phyloP scores from a whole-genome alignment of 2,797 vertebrate genomes.

The Tokudaia muenninki region DNA sequence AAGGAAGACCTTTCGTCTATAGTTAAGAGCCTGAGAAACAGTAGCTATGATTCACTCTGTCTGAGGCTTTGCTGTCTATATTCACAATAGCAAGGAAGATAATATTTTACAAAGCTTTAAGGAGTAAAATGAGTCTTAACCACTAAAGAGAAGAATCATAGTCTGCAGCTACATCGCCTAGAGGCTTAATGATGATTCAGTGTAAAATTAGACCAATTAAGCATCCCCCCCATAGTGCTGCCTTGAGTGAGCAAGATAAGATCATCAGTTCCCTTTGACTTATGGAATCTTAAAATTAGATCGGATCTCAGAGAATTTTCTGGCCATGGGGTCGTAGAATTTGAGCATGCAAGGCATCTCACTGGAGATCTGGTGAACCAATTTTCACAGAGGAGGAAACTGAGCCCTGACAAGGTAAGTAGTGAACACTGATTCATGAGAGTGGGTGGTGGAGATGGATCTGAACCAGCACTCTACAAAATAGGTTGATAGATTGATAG shows the following conservation, averaged over 20 bases:
- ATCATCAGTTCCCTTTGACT: slow-evolving; percentile 73
- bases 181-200: slow-evolving; percentile 80
- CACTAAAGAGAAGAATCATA: slow-evolving; percentile 80
- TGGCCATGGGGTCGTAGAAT: slow-evolving; percentile 42
- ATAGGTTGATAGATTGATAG: slow-evolving; percentile 46
- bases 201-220: slow-evolving; percentile 77
- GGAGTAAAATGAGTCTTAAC: slow-evolving; percentile 80
- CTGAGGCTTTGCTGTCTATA: slow-evolving; percentile 77
- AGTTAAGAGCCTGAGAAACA: slow-evolving; percentile 79
- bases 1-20: slow-evolving; percentile 74
- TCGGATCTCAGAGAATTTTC: slow-evolving; percentile 69
- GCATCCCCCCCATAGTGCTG: slow-evolving; percentile 17
- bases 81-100: slow-evolving; percentile 78
- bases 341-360: background rate
- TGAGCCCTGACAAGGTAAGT: slow-evolving; percentile 44
- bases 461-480: slow-evolving; percentile 47
- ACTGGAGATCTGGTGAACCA: slow-evolving; percentile 30
- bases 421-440: slow-evolving; percentile 34
- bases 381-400: slow-evolving; percentile 53
- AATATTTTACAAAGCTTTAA: slow-evolving; percentile 83
- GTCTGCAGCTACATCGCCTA: slow-evolving; percentile 74
- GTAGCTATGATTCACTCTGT: slow-evolving; percentile 82
- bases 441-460: background rate
- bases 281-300: slow-evolving; percentile 72
- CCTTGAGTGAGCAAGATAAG: slow-evolving; percentile 74